A percentile compares a stretch with the other conserved stretches of the same genome.
Conservation (phyloP, 2,113 vertebrate genomes). For the Stomatorhinus ivindoensis region DNA sequence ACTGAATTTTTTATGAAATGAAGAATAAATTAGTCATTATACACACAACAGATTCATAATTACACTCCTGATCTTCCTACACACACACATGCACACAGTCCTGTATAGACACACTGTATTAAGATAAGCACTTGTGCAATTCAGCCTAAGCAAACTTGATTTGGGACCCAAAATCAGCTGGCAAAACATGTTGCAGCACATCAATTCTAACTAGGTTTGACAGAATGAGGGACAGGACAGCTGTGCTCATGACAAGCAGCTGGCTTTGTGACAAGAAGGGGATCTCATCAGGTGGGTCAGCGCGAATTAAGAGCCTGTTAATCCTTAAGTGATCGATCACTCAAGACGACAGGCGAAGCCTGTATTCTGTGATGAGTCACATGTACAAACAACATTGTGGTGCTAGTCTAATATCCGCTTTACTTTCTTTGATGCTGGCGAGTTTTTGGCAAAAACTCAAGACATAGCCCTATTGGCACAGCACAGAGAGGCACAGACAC, state of each 20-base stretch:
- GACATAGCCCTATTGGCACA: not conserved
- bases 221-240: not conserved
- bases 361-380: not conserved
- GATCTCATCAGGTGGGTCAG: not conserved
- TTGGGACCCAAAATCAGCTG: not conserved
- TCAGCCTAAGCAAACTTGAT: not conserved
- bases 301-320: not conserved
- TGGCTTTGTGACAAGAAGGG: not conserved
- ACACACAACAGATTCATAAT: not conserved
- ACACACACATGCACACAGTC: not conserved
- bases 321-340: not conserved
- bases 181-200: not conserved
- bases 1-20: not conserved
- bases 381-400: not conserved
- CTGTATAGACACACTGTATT: not conserved
- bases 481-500: not conserved
- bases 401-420: not conserved
- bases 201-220: not conserved
- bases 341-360: not conserved
- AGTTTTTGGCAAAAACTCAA: not conserved
- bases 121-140: not conserved
- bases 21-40: not conserved
- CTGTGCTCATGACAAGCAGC: not conserved
- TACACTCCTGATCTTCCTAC: not conserved
- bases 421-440: not conserved